phyloP scores from a whole-genome alignment of 2,113 vertebrate species.

The Laticauda colubrina region DNA sequence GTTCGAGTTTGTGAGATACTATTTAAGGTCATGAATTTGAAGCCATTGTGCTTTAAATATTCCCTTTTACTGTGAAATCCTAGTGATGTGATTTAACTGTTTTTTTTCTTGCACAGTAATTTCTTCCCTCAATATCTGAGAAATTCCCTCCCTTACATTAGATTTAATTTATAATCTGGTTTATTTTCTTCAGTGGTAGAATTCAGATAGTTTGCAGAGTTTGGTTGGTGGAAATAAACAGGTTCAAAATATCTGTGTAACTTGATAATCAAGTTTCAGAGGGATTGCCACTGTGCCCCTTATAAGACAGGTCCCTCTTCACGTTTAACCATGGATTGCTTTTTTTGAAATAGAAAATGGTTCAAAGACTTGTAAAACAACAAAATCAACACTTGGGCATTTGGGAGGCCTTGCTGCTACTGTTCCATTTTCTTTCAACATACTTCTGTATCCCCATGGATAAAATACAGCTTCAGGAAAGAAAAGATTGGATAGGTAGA shows the following conservation, averaged over 20 bases:
- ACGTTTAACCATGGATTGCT: neutral
- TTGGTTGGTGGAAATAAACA: conserved; percentile 10
- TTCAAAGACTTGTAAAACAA: neutral
- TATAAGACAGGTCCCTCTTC: neutral
- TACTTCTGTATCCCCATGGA: neutral
- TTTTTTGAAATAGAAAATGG: neutral
- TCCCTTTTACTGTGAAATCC: conserved; percentile 29
- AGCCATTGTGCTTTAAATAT: neutral
- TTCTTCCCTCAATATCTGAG: neutral
- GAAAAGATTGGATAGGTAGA: neutral
- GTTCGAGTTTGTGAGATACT: conserved; percentile 52
- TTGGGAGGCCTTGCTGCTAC: neutral
- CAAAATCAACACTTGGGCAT: neutral
- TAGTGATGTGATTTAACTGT: neutral
- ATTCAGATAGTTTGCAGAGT: neutral
- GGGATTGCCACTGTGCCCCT: neutral
- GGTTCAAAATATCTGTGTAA: conserved; percentile 22
- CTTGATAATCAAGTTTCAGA: neutral
- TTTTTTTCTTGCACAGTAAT: conserved; percentile 8
- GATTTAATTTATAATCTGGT: conserved; percentile 5
- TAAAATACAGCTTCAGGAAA: neutral
- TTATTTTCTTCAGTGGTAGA: neutral
- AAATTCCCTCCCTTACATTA: neutral
- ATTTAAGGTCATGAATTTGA: conserved; percentile 14
- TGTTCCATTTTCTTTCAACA: neutral